Percentiles rank a stretch among this genome's conserved stretches.
Conservation (phyloP, 2,797 vertebrate species). For the Forpus xanthops region DNA sequence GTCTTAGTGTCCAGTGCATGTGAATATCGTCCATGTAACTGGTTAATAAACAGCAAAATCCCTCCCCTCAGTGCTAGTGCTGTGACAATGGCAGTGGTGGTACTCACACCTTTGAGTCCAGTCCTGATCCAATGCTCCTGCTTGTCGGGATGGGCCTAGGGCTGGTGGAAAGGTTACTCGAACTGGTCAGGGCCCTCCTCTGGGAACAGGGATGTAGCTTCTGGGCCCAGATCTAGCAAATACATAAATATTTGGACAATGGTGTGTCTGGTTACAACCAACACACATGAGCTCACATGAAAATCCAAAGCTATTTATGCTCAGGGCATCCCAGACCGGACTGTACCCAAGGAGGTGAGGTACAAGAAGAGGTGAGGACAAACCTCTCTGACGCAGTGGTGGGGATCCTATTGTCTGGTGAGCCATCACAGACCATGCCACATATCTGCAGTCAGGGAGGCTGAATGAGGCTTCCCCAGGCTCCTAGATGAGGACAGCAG, state of each 20-base stretch:
- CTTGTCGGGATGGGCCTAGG: no score
- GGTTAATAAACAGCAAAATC: not conserved
- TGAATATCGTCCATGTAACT: not conserved
- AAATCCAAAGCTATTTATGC: not conserved
- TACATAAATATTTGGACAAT: not conserved
- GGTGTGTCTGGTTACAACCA: not conserved
- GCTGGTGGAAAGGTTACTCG: not conserved
- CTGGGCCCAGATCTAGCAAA: not conserved
- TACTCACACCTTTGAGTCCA: no score
- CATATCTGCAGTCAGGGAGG: not conserved
- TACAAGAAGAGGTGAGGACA: not conserved
- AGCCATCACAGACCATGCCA: not conserved
- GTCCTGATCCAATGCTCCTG: not conserved
- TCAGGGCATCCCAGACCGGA: not conserved
- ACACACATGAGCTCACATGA: not conserved
- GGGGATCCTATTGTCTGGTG: fast-evolving
- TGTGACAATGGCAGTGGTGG: fast-evolving
- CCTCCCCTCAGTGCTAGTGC: fast-evolving
- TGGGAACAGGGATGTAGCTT: not conserved
- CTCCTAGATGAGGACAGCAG: not conserved
- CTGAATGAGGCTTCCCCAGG: not conserved
- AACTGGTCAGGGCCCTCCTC: not conserved
- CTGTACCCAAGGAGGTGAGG: not conserved
- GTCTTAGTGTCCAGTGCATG: not conserved
- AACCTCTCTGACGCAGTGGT: fast-evolving